Evolutionary conservation across 2,888 invertebrate species (phyloP).

Genomic region (Bellardia bayeri): DNA sequence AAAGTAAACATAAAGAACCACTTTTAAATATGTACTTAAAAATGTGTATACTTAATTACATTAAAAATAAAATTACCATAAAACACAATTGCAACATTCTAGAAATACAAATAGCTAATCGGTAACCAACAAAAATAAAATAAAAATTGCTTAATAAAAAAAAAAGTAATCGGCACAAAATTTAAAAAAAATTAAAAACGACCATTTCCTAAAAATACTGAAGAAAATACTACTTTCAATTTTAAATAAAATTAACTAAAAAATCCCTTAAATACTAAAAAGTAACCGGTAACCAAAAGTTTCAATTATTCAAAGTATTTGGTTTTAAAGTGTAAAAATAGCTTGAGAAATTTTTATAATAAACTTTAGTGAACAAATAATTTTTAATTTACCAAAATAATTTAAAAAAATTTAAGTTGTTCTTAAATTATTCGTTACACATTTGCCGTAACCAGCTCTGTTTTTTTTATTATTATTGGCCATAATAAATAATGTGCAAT

Average conservation of each 20-base stretch:
- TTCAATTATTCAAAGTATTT: no score
- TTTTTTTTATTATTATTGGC: neutral
- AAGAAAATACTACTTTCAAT: neutral
- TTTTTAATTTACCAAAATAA: neutral
- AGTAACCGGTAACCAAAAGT: neutral
- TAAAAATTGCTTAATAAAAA: neutral
- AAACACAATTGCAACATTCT: neutral
- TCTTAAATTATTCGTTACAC: no score
- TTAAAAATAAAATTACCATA: neutral
- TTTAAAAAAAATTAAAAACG: neutral
- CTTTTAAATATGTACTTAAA: no score
- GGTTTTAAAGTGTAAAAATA: no score
- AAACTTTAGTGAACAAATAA: neutral
- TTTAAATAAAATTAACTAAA: neutral
- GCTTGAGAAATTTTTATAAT: no score
- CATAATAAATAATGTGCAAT: slow-evolving; percentile 16
- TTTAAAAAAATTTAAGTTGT: neutral
- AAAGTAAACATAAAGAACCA: no score
- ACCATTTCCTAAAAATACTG: no score
- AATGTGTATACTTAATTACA: no score
- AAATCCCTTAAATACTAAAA: neutral
- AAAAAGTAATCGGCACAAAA: neutral
- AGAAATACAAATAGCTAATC: neutral
- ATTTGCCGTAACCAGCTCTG: neutral
- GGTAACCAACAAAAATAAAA: neutral